These are phyloP conservation scores for Lissonota sp. DNA, from an alignment of 2,888 invertebrate genomes.

Conservation along the genomic window DNA sequence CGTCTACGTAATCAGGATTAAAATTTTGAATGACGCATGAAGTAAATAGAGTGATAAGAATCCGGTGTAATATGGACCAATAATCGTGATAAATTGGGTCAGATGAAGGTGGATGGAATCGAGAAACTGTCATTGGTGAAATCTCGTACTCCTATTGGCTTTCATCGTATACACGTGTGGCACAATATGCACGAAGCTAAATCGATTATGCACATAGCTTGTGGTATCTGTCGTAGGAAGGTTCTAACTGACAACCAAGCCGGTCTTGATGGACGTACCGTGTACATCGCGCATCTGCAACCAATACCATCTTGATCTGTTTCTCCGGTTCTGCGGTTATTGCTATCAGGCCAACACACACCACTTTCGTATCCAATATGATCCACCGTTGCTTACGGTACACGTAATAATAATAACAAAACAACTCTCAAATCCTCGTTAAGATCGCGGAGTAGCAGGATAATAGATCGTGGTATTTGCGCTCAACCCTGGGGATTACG, in stretches of 20 bases:
- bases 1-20: not conserved
- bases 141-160: slow-evolving; percentile 23
- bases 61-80: not conserved
- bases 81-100: slow-evolving; percentile 44
- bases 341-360: not conserved
- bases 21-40: not conserved
- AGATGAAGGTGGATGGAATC: slow-evolving; percentile 49
- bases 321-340: slow-evolving; percentile 10
- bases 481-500: slow-evolving; percentile 42
- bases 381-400: not conserved
- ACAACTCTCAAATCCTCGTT: not conserved
- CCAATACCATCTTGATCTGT: slow-evolving; percentile 13
- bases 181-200: slow-evolving; percentile 29
- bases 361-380: not conserved
- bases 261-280: slow-evolving; percentile 31
- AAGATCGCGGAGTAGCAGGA: not conserved
- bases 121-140: slow-evolving; percentile 45
- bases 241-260: slow-evolving; percentile 30
- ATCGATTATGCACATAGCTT: not conserved
- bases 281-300: not conserved
- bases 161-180: slow-evolving; percentile 7
- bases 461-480: slow-evolving; percentile 42
- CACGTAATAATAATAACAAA: not conserved
- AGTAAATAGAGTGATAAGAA: not conserved
- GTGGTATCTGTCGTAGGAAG: slow-evolving; percentile 24